Percentiles rank a stretch among this genome's conserved stretches.
Conservation (phyloP, 2,113 vertebrate species). For the Entomyzon cyanotis region DNA sequence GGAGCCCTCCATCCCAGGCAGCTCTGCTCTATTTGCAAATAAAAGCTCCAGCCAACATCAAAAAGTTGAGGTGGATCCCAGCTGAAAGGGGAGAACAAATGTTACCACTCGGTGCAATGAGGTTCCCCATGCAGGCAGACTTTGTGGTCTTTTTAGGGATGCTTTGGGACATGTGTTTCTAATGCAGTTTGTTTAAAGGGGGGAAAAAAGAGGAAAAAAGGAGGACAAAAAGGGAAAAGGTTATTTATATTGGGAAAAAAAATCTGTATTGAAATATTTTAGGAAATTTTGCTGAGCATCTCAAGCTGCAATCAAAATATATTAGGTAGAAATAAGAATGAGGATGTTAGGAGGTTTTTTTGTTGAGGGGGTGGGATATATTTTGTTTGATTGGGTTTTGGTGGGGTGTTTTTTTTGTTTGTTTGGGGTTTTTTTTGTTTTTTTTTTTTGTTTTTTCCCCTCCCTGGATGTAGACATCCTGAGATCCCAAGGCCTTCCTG, state of each 20-base stretch:
- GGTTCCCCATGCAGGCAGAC: not conserved
- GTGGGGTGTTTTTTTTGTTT: too few species aligned
- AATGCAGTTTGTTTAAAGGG: not conserved
- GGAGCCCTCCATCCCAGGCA: not conserved
- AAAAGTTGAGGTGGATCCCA: slow-evolving; percentile 18
- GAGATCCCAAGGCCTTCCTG: not conserved
- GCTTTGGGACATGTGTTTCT: not conserved
- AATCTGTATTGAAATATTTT: not conserved
- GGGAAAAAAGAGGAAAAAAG: accelerated
- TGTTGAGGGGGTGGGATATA: not conserved
- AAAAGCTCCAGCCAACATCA: slow-evolving; percentile 27
- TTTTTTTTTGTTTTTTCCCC: too few species aligned
- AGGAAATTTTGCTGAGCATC: not conserved
- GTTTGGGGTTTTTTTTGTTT: accelerated
- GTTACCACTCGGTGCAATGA: not conserved
- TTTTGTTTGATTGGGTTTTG: not conserved
- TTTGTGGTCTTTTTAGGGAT: not conserved
- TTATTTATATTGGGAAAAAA: not conserved
- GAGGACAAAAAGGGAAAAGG: not conserved
- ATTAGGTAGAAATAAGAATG: not conserved
- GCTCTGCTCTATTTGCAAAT: slow-evolving; percentile 22
- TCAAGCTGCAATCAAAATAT: not conserved
- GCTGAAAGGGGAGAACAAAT: slow-evolving; percentile 52
- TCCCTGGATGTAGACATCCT: not conserved
- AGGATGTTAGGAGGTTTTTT: not conserved